Evolutionary conservation across 1,140 invertebrate genomes (phyloP), one percentile per base, ranked within the genome.

Genomic region (Choristoneura fumiferana): DNA sequence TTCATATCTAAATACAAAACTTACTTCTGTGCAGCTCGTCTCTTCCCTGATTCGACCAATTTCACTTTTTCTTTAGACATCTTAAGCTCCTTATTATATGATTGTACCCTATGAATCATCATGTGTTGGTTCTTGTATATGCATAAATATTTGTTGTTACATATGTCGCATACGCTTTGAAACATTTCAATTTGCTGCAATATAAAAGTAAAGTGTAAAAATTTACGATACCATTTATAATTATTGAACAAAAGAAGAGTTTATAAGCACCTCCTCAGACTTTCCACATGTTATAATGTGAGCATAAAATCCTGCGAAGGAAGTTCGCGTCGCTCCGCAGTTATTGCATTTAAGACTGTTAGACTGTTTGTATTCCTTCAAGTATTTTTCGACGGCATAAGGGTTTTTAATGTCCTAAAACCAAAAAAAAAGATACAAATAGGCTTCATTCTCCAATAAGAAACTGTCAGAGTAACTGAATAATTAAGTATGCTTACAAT

Each of bases 241-340:
- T n/a, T n/a, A n/a, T n/a, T n/a, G n/a, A n/a, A n/a, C n/a, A n/a
- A n/a, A n/a, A n/a, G n/a, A n/a, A n/a, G n/a, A n/a, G n/a, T n/a
- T n/a, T n/a, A n/a, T n/a, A n/a, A 60, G 68, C 76, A 92, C 92
- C 74, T 91, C 84, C 14, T 90, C 87, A 2, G 89, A 77, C 81
- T 92, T 93, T 18, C 91, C 90, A 73, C 94, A 95, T 59, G 91
- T 89, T 18, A 89, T 76, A 18, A 92, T 79, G 74, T 95, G 94
- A 0, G 93, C 93, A 38, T 92, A 84, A 65, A 92, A 94, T 12
- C 94, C 94, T 5, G 88, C 53, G 0, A 82, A 88, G 34, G 93
- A 94, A 1, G 88, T 90, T 62, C 92, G 92, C 2, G 57, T 57
- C 29, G 53, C 54, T 1, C 84, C 81, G 73, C 94, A 95, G 36